A percentile compares a stretch with the other conserved stretches of the same genome.
Conservation (phyloP, 2,888 invertebrate species). For the Euphydryas editha region DNA sequence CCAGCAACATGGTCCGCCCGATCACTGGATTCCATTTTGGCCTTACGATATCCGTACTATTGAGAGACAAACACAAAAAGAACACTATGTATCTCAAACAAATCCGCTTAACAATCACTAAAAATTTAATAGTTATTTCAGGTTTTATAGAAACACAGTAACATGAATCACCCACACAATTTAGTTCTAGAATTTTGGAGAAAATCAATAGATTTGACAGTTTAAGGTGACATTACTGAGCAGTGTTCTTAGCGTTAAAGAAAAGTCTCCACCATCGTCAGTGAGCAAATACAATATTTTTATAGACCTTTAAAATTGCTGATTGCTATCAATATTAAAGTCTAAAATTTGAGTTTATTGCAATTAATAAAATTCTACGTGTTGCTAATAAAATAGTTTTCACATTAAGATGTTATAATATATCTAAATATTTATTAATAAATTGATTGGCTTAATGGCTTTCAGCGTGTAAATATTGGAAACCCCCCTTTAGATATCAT, state of each 20-base stretch:
- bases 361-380: too few relatives aligned
- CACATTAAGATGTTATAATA: too few relatives aligned
- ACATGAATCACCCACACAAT: background rate
- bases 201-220: constrained; percentile 13
- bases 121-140: background rate
- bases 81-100: background rate
- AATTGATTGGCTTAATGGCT: too few relatives aligned
- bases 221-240: background rate
- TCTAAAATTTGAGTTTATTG: too few relatives aligned
- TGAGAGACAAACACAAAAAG: constrained; percentile 1
- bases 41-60: background rate
- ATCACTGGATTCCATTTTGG: constrained; percentile 63
- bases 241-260: background rate
- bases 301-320: too few relatives aligned
- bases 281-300: background rate
- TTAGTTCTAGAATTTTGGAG: constrained; percentile 12
- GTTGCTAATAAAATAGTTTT: too few relatives aligned
- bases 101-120: background rate
- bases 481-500: too few relatives aligned
- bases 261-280: background rate
- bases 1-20: constrained; percentile 54
- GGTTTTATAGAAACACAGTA: background rate
- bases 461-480: too few relatives aligned
- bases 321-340: too few relatives aligned
- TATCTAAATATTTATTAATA: too few relatives aligned